Percentiles rank a stretch among this genome's conserved stretches.
Conservation (phyloP, 2,797 vertebrate genomes). For the Peromyscus melanophrys region DNA sequence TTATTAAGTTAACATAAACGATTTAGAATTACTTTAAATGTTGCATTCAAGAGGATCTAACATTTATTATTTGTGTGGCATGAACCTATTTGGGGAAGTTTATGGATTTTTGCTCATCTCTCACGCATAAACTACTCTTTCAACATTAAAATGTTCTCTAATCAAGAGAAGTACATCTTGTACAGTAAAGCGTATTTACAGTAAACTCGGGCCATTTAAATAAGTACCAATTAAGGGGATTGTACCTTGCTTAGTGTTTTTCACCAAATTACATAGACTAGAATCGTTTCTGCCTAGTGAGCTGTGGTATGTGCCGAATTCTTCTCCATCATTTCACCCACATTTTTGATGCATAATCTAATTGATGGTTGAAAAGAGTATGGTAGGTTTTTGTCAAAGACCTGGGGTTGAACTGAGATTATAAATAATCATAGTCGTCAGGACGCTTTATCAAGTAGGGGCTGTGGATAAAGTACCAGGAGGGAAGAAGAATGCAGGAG, state of each 20-base stretch:
- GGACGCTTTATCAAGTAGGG: conserved; percentile 42
- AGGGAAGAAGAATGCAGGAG: neutral
- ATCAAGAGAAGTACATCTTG: conserved; percentile 72
- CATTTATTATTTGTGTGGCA: neutral
- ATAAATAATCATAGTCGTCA: conserved; percentile 60
- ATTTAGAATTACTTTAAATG: conserved; percentile 69
- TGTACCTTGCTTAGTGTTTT: conserved; percentile 76
- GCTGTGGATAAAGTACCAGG: neutral
- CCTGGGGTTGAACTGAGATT: conserved; percentile 65
- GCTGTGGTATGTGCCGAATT: neutral
- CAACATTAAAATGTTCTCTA: conserved; percentile 74
- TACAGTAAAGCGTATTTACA: conserved; percentile 74
- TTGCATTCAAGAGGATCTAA: neutral
- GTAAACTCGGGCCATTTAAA: conserved; percentile 85
- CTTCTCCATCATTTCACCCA: conserved; percentile 60
- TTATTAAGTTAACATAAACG: conserved; percentile 78
- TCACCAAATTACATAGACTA: conserved; percentile 69
- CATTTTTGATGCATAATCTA: conserved; percentile 60
- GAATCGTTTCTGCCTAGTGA: conserved; percentile 63
- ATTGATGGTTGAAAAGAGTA: conserved; percentile 67
- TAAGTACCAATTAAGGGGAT: conserved; percentile 79
- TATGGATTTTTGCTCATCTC: conserved; percentile 26
- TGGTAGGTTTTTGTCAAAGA: conserved; percentile 61
- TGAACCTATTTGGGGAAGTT: neutral
- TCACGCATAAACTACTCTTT: conserved; percentile 71